Percentiles rank a stretch among this genome's conserved stretches.
Evolutionary conservation across 1,140 invertebrate species (phyloP).

Genomic region (Calosoma granatense): DNA sequence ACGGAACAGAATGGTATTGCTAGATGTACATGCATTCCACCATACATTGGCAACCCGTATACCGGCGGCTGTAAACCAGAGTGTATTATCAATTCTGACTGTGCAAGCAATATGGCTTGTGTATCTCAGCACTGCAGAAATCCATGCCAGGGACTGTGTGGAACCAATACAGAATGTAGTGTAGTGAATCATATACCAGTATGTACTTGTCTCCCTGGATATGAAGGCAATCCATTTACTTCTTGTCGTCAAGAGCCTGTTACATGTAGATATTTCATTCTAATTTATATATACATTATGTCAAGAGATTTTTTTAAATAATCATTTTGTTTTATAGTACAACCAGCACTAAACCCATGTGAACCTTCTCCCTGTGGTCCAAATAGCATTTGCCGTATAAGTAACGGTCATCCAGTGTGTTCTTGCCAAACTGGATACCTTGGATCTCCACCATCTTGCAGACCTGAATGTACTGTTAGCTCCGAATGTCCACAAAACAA

Average conservation of each 20-base stretch:
- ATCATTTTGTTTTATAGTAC: not conserved
- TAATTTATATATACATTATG: too few relatives aligned
- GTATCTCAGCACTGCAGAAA: constrained; percentile 75
- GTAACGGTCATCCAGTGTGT: constrained; percentile 62
- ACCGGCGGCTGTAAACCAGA: constrained; percentile 66
- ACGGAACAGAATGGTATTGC: constrained; percentile 53
- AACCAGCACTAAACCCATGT: constrained; percentile 53
- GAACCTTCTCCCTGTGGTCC: constrained; percentile 71
- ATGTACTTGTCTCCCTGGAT: constrained; percentile 64
- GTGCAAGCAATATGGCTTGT: constrained; percentile 66
- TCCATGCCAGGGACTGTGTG: constrained; percentile 78
- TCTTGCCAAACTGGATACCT: constrained; percentile 65
- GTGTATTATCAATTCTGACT: constrained; percentile 69
- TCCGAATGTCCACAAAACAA: constrained; percentile 61
- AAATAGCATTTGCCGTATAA: constrained; percentile 64
- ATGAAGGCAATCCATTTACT: constrained; percentile 71
- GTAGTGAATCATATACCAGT: constrained; percentile 73
- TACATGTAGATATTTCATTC: constrained; percentile 38
- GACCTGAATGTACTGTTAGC: constrained; percentile 69
- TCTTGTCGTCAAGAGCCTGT: constrained; percentile 53
- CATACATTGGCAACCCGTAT: constrained; percentile 74
- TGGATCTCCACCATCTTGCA: constrained; percentile 63
- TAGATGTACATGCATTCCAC: constrained; percentile 71
- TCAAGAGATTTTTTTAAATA: not conserved
- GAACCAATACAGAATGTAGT: constrained; percentile 62